Evolutionary conservation across 2,888 invertebrate species (phyloP), one percentile per base, ranked within the genome.

Genomic region (Mechanitis messenoides): DNA sequence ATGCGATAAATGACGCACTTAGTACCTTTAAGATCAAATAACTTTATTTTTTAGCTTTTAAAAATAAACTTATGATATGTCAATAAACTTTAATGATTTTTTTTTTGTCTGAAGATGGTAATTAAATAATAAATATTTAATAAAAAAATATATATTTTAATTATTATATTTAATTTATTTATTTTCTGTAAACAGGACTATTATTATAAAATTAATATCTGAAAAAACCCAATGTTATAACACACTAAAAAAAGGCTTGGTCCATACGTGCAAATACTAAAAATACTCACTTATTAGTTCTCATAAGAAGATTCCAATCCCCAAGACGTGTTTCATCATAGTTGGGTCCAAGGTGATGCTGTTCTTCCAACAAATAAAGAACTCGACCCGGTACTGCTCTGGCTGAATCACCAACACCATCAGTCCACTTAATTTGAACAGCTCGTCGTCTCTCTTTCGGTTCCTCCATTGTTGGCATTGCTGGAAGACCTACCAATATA

Each of bases 301-400:
- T 83, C 59, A 91, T 79, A 50, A 92, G 77, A n/a, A 91, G 81
- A 55, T 84, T 86, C 95, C 95, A 95, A 33, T 92, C 88, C 42
- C 93, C 92, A 61, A 95, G 85, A 68, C 92, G 91, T 1, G 91
- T 90, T 64, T 92, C 92, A 55, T 92, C 90, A 71, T 93, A 94
- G 58, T 92, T 90, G 0, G 92, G 92, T 0, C 95, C 95, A 11
- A 93, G 83, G 70, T 94, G 93, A 68, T 93, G 94, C 59, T 95
- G 92, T 69, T 93, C 93, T 78, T 95, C 94, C 2, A 95, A 80
- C 28, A 94, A 79, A 71, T 92, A 94, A 42, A 93, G 76, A 0
- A 92, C 80, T 9, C 79, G 73, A 1, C 84, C 89, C 9, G 87
- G 81, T 0, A 89, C 87, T 0, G 87, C 82, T 62, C 89, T 81